A percentile compares a stretch with the other conserved stretches of the same genome.
Evolutionary conservation across 2,113 vertebrate species (phyloP).

Genomic region (Gymnocephalus cernua): DNA sequence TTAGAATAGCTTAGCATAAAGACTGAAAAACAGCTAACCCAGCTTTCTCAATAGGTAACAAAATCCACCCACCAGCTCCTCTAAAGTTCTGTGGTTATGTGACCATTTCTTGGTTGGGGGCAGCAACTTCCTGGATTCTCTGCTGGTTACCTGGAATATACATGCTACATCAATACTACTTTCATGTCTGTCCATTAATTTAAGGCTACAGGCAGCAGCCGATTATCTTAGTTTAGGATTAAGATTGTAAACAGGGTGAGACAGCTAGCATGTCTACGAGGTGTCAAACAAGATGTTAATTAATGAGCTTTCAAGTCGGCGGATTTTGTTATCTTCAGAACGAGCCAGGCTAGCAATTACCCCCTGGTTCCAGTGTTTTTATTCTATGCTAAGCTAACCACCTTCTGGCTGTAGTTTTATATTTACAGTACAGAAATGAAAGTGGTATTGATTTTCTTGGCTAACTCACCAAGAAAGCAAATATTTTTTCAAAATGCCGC

Average conservation of each 20-base stretch:
- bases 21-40: neutral
- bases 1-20: constrained; percentile 1
- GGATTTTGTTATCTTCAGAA: neutral
- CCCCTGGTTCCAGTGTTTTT: neutral
- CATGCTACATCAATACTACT: neutral
- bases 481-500: neutral
- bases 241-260: neutral
- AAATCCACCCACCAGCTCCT: neutral
- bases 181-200: neutral
- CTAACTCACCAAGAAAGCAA: neutral
- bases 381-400: constrained; percentile 6
- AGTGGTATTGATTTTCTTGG: neutral
- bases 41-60: neutral
- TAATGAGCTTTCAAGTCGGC: neutral
- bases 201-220: neutral
- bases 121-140: neutral
- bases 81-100: neutral
- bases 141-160: neutral
- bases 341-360: neutral
- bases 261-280: neutral
- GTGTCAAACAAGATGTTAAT: neutral
- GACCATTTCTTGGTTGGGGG: neutral
- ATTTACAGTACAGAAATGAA: neutral
- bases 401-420: neutral
- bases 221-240: neutral